These are phyloP conservation scores for Stegophylla sp. DNA, from an alignment of 2,888 invertebrate species.

Conservation along the genomic window DNA sequence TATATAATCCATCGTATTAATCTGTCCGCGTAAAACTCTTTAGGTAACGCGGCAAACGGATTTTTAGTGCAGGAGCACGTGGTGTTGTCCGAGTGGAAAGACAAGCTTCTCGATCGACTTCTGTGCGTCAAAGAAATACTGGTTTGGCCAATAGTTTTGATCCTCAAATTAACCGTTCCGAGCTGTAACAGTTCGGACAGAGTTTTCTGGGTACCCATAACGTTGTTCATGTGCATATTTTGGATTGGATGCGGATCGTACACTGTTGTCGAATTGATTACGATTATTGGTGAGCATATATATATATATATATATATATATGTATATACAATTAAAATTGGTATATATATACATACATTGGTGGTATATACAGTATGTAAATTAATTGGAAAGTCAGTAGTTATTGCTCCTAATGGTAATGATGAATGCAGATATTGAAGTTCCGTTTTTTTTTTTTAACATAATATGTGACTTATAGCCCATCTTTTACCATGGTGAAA, in stretches of 20 bases:
- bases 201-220: slow-evolving; percentile 69
- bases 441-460: no score
- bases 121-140: slow-evolving; percentile 40
- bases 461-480: no score
- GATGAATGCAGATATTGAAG: no score
- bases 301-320: no score
- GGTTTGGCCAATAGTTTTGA: slow-evolving; percentile 61
- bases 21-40: background rate
- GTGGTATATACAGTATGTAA: no score
- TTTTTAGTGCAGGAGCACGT: slow-evolving; percentile 40
- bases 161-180: slow-evolving; percentile 77
- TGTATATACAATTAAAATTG: no score
- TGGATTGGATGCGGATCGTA: slow-evolving; percentile 85
- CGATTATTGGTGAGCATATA: slow-evolving; percentile 75
- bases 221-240: slow-evolving; percentile 79
- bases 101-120: slow-evolving; percentile 23
- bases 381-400: no score
- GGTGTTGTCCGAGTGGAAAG: slow-evolving; percentile 24
- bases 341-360: no score
- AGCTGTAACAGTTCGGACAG: slow-evolving; percentile 73
- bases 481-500: no score
- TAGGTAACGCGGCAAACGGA: slow-evolving; percentile 42
- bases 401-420: no score
- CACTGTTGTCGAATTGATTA: slow-evolving; percentile 83
- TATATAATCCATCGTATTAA: no score